A percentile compares a stretch with the other conserved stretches of the same genome.
Evolutionary conservation across 2,797 vertebrate genomes (phyloP).

Genomic region (Cygnus olor): DNA sequence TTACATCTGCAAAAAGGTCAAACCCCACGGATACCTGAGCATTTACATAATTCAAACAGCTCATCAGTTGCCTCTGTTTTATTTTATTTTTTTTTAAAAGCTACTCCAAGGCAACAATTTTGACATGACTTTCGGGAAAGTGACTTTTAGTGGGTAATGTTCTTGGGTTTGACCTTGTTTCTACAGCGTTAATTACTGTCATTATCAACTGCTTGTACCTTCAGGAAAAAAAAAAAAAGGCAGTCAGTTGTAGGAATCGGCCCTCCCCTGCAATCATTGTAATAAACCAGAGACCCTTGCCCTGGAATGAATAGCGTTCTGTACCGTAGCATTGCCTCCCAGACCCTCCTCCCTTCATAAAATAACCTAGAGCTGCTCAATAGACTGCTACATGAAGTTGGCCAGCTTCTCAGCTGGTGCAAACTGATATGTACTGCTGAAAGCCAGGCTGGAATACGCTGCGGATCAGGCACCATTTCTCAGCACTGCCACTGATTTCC

Average conservation of each 20-base stretch:
- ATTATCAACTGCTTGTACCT: slow-evolving; percentile 61
- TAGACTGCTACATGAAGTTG: accelerated
- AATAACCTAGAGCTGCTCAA: neutral
- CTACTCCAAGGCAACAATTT: slow-evolving; percentile 52
- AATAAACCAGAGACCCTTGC: slow-evolving; percentile 27
- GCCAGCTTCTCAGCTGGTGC: neutral
- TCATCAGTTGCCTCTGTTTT: slow-evolving; percentile 37
- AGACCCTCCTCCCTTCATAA: neutral
- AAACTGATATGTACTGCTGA: accelerated
- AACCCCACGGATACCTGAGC: slow-evolving; percentile 63
- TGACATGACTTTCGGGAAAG: slow-evolving; percentile 59
- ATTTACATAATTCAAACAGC: slow-evolving; percentile 73
- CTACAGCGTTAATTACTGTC: slow-evolving; percentile 59
- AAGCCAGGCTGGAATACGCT: neutral
- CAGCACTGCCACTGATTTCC: neutral
- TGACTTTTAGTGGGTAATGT: slow-evolving; percentile 57
- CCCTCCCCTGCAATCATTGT: slow-evolving; percentile 1
- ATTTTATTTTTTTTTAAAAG: neutral
- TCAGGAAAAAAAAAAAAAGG: slow-evolving; percentile 19
- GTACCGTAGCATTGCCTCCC: neutral
- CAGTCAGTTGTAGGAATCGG: slow-evolving; percentile 37
- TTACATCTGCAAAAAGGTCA: slow-evolving; percentile 73
- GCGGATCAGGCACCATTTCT: neutral
- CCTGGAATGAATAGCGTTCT: neutral
- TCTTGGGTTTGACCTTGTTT: slow-evolving; percentile 64